Evolutionary conservation across 2,888 invertebrate genomes (phyloP).

Genomic region (Mesopsocus fuscifrons): DNA sequence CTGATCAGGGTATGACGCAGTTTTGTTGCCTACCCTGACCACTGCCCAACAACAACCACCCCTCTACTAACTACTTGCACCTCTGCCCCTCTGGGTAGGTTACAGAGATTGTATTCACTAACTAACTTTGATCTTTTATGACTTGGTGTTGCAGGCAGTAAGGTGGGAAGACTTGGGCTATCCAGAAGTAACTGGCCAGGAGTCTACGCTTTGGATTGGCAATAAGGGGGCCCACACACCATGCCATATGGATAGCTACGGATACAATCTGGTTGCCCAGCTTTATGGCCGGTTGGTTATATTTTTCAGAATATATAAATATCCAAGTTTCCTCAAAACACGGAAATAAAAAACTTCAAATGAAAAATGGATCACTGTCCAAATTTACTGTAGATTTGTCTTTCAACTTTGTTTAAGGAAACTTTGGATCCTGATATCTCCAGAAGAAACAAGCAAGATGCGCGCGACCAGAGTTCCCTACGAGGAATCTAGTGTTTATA

Average conservation of each 20-base stretch:
- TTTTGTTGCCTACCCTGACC: no score
- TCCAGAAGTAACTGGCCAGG: constrained; percentile 37
- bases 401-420: constrained; percentile 43
- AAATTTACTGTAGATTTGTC: constrained; percentile 2
- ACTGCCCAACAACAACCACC: no score
- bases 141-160: constrained; percentile 29
- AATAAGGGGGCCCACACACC: constrained; percentile 76
- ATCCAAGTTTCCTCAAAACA: no score
- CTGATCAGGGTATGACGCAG: no score
- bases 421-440: constrained; percentile 81
- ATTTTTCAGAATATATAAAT: background rate
- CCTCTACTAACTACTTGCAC: no score
- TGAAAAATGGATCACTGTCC: background rate
- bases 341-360: background rate
- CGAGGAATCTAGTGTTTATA: constrained; percentile 91
- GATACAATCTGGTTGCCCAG: constrained; percentile 82
- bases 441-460: constrained; percentile 40
- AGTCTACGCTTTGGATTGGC: constrained; percentile 78
- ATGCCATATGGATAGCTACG: constrained; percentile 87
- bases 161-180: constrained; percentile 56
- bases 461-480: constrained; percentile 76
- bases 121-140: no score
- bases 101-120: no score
- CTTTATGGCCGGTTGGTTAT: constrained; percentile 59
- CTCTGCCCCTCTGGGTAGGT: no score